Percentiles rank a stretch among this genome's conserved stretches.
phyloP scores from a whole-genome alignment of 1,140 invertebrate species.

The Harlomillsia oculata region DNA sequence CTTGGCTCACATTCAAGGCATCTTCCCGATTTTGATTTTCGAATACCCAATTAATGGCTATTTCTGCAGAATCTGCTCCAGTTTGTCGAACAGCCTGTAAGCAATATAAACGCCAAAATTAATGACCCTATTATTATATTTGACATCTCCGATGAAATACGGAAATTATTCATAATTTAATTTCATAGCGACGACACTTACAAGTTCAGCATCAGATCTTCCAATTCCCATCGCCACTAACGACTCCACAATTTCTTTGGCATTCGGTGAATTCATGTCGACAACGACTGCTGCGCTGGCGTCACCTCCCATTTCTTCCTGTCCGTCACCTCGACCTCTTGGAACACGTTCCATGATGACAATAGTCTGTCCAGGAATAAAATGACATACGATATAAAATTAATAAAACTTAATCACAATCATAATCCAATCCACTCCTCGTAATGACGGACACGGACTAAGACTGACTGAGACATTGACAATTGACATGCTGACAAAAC shows the following conservation, averaged over 20 bases:
- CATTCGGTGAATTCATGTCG: slow-evolving; percentile 21
- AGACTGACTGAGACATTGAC: too few relatives aligned
- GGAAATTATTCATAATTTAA: too few relatives aligned
- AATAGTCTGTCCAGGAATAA: not conserved
- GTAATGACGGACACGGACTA: too few relatives aligned
- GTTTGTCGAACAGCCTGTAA: slow-evolving; percentile 31
- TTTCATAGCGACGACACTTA: slow-evolving; percentile 16
- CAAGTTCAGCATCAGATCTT: slow-evolving; percentile 29
- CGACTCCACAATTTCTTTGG: slow-evolving; percentile 25
- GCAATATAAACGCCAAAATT: slow-evolving; percentile 4
- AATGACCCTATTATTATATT: not conserved
- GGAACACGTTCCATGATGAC: not conserved
- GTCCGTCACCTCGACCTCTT: slow-evolving; percentile 21
- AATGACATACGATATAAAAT: not conserved
- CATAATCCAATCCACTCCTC: too few relatives aligned
- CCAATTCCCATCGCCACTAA: slow-evolving; percentile 32
- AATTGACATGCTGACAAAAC: too few relatives aligned
- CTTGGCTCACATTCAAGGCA: not conserved
- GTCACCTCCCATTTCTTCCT: slow-evolving; percentile 18
- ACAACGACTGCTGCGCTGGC: slow-evolving; percentile 1
- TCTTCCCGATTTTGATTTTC: slow-evolving; percentile 23
- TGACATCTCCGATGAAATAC: too few relatives aligned
- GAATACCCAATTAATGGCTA: slow-evolving; percentile 33
- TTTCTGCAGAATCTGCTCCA: slow-evolving; percentile 31
- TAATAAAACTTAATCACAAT: too few relatives aligned